Conservation (phyloP, 2,797 vertebrate species). For the Leptoclinus maculatus region DNA sequence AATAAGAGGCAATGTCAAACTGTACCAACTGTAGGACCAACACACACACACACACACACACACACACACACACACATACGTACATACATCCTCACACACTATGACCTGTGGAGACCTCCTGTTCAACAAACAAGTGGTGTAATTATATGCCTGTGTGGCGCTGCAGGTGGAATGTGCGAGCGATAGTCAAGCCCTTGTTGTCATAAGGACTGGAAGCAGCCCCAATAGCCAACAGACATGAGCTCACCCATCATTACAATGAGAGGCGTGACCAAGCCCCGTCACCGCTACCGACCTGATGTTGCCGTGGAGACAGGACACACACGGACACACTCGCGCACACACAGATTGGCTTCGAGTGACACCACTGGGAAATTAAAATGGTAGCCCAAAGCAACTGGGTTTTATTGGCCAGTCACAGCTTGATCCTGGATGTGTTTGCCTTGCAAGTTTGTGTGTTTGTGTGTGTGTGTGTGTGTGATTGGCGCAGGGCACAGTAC, state of each 20-base stretch:
- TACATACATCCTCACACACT: neutral
- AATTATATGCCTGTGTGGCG: slow-evolving; percentile 63
- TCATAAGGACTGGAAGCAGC: slow-evolving; percentile 70
- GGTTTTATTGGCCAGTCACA: slow-evolving; percentile 67
- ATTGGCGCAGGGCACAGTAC: slow-evolving; percentile 33
- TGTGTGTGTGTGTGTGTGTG: neutral
- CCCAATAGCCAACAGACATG: slow-evolving; percentile 73
- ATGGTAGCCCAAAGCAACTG: slow-evolving; percentile 67
- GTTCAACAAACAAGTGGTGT: slow-evolving; percentile 71
- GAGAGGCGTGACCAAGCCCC: slow-evolving; percentile 71
- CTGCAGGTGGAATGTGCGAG: slow-evolving; percentile 77
- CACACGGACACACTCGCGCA: slow-evolving; percentile 53
- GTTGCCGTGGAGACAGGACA: slow-evolving; percentile 79
- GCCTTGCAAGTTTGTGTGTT: slow-evolving; percentile 49
- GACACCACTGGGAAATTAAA: slow-evolving; percentile 79
- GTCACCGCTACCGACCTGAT: slow-evolving; percentile 52
- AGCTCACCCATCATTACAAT: slow-evolving; percentile 78
- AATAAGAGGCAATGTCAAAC: slow-evolving; percentile 56
- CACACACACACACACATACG: slow-evolving; percentile 25
- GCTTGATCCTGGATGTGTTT: slow-evolving; percentile 60
- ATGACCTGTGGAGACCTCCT: slow-evolving; percentile 69
- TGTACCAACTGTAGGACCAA: slow-evolving; percentile 54
- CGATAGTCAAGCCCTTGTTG: slow-evolving; percentile 69
- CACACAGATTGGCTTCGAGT: slow-evolving; percentile 58
- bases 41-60: slow-evolving; percentile 27